Evolutionary conservation across 2,797 vertebrate genomes (phyloP), one percentile per base, ranked within the genome.

Genomic region (Schizopygopsis pylzovi): DNA sequence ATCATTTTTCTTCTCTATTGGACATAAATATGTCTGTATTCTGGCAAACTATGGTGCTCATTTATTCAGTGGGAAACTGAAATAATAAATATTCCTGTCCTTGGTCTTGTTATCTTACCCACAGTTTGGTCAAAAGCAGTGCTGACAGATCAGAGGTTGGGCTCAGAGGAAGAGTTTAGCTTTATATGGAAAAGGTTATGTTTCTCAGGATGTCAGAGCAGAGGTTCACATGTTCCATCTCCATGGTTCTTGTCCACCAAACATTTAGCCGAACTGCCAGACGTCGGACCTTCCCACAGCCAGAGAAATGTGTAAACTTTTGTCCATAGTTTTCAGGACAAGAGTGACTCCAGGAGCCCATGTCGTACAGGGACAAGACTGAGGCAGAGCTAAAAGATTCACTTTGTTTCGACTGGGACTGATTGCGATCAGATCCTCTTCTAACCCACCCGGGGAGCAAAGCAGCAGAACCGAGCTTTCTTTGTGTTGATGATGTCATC

Each of bases 121-220:
- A 83, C 83, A 83, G 52, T 83, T 80, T 83, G 68, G 88, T 84
- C 77, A 79, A 75, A 87, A 87, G 72, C 54, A 83, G 54, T 28
- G 63, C 81, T 83, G 83, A 71, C 81, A 89, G 47, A 83, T 72
- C 84, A 63, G 88, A 82, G 84, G 86, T 84, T 79, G 84, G 81
- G 86, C 84, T 86, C 39, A 18, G 72, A 37, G 25, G 49, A 83
- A 71, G 49, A 45, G n/a, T 80, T 86, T 85, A 83, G 73, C 86
- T 87, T 87, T 87, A 84, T 89, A 89, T 84, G 84, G 84, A 87
- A 81, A 81, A 15, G 72, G 71, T 77, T 76, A 16, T 86, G 77
- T 89, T 89, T 81, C 20, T 56, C 81, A 68, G 28, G 47, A n/a
- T 39, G 45, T 81, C 63, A n/a, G 28, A 18, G 18, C 18, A 70